Base-by-base conservation (phyloP, 2,113 vertebrate species). In the Loxodonta africana region DNA sequence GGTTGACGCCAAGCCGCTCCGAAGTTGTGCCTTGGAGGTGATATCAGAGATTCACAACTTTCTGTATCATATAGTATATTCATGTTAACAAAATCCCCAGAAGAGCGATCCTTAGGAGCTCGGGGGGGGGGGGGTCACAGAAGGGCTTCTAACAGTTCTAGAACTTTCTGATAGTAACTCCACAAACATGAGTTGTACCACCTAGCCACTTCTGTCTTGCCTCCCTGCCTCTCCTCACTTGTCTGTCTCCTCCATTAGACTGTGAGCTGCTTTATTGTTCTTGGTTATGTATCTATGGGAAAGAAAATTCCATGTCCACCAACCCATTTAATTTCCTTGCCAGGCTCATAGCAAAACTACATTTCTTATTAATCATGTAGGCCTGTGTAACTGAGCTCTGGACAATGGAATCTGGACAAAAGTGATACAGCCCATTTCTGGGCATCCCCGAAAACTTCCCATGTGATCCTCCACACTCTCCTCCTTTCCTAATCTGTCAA, bases 321-420 rank as follows among this genome's bases (percentile, higher is more conserved):
- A 91, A 10, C 3, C 28, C 67, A 48, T 96, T 96, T 90, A 62
- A 57, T 96, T 90, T 88, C 83, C 88, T 67, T 82, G 12, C 4
- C 51, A 87, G 33, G 60, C 8, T 95, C 21, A 2, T 4, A 74
- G 46, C 28, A 94, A 91, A 91, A 93, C 73, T 88, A 91, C 14
- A 46, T 28, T 89, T 95, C 77, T 96, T 67, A 85, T 37, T 92
- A 51, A 90, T 90, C 41, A 60, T n/a, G 30, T 78, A 80, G 90
- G 44, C 23, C 37, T 57, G 83, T 9, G 53, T 93, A 63, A 89
- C 89, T 88, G 87, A 93, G 28, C 57, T 78, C 60, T 95, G 37
- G 77, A 62, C 74, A 92, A 85, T 60, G n/a, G 69, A 96, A 95
- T 97, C 91, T 93, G 37, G 48, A 83, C 17, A 74, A 53, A 85